These are phyloP conservation scores for Halichoeres trimaculatus DNA, from an alignment of 2,113 vertebrate species.

Conservation along the genomic window DNA sequence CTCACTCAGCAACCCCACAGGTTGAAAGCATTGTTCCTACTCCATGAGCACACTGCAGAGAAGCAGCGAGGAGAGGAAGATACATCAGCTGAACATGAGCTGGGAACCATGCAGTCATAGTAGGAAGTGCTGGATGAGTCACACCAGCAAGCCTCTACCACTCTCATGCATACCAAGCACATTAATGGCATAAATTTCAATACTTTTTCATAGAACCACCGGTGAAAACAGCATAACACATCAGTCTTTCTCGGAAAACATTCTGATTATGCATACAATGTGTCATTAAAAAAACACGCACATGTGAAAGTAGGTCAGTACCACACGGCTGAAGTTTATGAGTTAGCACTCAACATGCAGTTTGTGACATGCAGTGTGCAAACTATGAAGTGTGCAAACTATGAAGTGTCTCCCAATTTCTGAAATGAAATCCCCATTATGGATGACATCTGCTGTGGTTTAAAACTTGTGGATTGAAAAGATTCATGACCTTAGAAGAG, in stretches of 20 bases:
- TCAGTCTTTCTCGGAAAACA: not conserved
- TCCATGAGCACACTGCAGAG: constrained; percentile 18
- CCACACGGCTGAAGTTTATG: not conserved
- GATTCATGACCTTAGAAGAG: too few relatives aligned
- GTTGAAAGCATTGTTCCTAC: not conserved
- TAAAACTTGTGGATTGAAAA: too few relatives aligned
- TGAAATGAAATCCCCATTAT: too few relatives aligned
- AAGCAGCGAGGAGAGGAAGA: constrained; percentile 19
- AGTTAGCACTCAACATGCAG: not conserved
- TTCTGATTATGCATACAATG: constrained; percentile 4
- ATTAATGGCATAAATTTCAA: constrained; percentile 50
- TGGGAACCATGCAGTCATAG: constrained; percentile 16
- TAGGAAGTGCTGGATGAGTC: constrained; percentile 34
- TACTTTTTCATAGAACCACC: constrained; percentile 15
- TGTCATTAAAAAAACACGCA: not conserved
- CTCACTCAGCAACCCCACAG: not conserved
- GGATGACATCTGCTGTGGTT: too few relatives aligned
- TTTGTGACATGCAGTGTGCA: too few relatives aligned
- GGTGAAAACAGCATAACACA: not conserved
- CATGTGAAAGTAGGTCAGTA: not conserved
- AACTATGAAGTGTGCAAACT: too few relatives aligned
- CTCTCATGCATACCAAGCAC: constrained; percentile 36
- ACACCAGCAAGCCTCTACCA: constrained; percentile 16
- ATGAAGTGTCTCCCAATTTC: too few relatives aligned
- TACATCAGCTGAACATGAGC: not conserved